Base-by-base conservation (phyloP, 2,888 invertebrate species). In the Morpho helenor region DNA sequence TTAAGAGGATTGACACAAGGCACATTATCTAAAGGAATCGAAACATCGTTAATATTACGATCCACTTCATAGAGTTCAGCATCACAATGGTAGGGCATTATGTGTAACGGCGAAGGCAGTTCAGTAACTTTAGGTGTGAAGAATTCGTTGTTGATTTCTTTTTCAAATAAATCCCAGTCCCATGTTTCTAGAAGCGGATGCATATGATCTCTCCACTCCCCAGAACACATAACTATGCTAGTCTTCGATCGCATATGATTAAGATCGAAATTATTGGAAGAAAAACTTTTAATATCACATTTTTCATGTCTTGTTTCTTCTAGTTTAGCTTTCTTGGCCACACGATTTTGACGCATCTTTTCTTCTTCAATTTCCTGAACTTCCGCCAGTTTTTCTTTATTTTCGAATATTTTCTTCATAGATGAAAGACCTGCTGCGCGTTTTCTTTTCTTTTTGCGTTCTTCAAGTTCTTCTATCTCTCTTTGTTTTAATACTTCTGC, bases 391-490 rank as follows among this genome's bases (percentile, higher is more conserved):
- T 89, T 92, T 76, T 95, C 95, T 78, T 95, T 95, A 55, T 94
- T 95, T 82, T 96, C 95, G 78, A 96, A 96, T 69, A 95, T 94
- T 84, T 94, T 94, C 66, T 93, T 93, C 79, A 93, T 92, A 53
- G 92, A 91, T 52, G 92, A 93, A 23, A 95, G 75, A 51, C 93
- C 92, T 67, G 93, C 92, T n/a, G 93, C 91, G 57, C 93, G 87
- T 74, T 94, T 93, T 51, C 93, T 88, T 67, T 92, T 93, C 61
- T 90, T 89, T 66, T 90, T 92, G 63, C 79, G 91, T 49, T 90
- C 88, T 67, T 92, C 91, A 7, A 91, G 73, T 70, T 93, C 92
- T 68, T 91, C 86, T 7, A 79, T 84, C 78, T 93, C 93, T 47
- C 93, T 92, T 61, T 92, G 92, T 66, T 91, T 92, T 1, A 95